Evolutionary conservation across 2,113 vertebrate species (phyloP).

Genomic region (Pteruthius melanotis): DNA sequence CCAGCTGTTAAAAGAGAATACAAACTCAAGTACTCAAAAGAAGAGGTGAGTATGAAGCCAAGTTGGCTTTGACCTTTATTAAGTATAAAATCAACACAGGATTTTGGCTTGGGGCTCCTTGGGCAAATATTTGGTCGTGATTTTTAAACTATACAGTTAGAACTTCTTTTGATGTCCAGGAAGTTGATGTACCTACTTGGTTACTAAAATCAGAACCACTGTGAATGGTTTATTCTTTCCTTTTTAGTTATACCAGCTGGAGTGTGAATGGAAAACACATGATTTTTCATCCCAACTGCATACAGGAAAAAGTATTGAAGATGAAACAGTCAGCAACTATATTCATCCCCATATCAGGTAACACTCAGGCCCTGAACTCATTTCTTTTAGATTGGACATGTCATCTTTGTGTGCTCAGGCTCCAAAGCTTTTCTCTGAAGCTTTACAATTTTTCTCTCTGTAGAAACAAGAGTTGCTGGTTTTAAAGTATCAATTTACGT

Average conservation of each 20-base stretch:
- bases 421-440: not conserved
- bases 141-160: not conserved
- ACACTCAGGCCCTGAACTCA: not conserved
- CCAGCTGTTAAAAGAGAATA: slow-evolving; percentile 91
- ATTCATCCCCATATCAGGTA: slow-evolving; percentile 91
- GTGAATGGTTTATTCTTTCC: not conserved
- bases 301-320: slow-evolving; percentile 84
- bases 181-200: not conserved
- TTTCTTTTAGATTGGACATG: not conserved
- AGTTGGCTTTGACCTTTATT: not conserved
- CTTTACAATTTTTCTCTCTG: not conserved
- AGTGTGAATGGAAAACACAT: slow-evolving; percentile 87
- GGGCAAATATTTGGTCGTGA: not conserved
- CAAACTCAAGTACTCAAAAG: slow-evolving; percentile 88
- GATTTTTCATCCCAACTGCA: slow-evolving; percentile 82
- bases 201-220: not conserved
- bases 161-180: not conserved
- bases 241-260: slow-evolving; percentile 82
- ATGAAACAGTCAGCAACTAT: slow-evolving; percentile 76
- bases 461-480: not conserved
- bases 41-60: slow-evolving; percentile 80
- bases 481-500: not conserved
- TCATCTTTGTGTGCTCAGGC: not conserved
- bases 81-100: not conserved
- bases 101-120: not conserved